These are phyloP conservation scores for Apis dorsata DNA, from an alignment of 1,140 invertebrate genomes.

Conservation along the genomic window DNA sequence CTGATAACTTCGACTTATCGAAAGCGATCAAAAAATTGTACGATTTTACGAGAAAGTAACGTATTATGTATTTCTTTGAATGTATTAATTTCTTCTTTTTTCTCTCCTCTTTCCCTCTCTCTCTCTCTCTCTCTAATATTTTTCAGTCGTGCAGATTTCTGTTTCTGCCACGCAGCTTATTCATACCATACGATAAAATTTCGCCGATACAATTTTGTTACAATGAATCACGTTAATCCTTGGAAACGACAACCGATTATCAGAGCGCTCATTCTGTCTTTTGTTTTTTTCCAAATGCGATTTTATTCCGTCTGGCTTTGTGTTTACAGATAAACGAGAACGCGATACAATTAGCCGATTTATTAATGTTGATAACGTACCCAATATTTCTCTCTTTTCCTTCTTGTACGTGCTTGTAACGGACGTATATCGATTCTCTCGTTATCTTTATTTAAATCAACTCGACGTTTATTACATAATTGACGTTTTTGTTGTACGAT, in stretches of 20 bases:
- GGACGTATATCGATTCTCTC: not conserved
- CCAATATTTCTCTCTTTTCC: not conserved
- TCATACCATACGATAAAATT: not conserved
- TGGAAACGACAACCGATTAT: not conserved
- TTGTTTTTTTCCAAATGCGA: not conserved
- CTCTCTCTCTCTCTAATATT: not conserved
- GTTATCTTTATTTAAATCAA: not conserved
- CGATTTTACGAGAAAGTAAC: not conserved
- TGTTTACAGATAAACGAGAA: not conserved
- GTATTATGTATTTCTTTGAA: not conserved
- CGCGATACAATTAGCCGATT: not conserved
- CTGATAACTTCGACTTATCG: not conserved
- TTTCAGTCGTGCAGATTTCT: no score
- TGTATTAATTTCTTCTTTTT: no score
- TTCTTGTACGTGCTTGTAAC: no score
- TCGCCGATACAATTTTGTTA: not conserved
- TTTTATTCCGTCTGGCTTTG: not conserved
- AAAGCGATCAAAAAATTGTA: not conserved
- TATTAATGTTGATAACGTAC: not conserved
- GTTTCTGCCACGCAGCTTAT: not conserved
- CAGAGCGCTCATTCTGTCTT: not conserved
- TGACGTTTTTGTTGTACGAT: no score
- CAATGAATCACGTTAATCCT: not conserved
- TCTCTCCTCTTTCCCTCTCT: no score
- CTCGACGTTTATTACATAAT: conserved; percentile 11